These are phyloP conservation scores for Drosophila aldrichi DNA, from an alignment of 2,888 invertebrate species.

Conservation along the genomic window DNA sequence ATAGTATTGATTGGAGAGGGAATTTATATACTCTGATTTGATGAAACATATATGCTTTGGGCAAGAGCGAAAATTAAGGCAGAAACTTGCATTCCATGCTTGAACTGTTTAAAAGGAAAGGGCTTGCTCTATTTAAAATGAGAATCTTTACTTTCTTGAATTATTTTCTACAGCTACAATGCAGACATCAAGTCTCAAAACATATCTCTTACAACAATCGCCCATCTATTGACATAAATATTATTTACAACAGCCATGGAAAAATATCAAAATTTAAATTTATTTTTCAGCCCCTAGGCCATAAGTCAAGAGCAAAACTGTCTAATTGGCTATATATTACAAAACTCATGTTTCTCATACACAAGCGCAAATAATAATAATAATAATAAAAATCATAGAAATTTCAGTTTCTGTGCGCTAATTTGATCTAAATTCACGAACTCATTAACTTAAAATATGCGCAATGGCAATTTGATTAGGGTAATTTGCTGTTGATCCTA, in stretches of 20 bases:
- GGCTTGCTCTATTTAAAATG: too few relatives aligned
- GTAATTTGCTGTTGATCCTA: slow-evolving; percentile 78
- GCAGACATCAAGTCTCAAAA: too few relatives aligned
- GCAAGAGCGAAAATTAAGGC: not conserved
- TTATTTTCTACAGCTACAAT: too few relatives aligned
- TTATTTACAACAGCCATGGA: not conserved
- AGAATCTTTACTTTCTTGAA: not conserved
- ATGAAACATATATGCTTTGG: not conserved
- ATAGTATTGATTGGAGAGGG: not conserved
- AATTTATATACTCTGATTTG: not conserved
- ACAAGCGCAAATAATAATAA: not conserved
- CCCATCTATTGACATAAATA: not conserved
- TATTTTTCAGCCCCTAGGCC: not conserved
- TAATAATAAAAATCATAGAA: slow-evolving; percentile 23
- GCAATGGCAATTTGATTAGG: slow-evolving; percentile 79
- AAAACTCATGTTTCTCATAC: not conserved
- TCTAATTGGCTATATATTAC: slow-evolving; percentile 5
- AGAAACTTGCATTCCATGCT: too few relatives aligned
- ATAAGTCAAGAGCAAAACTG: not conserved
- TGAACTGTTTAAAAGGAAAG: too few relatives aligned
- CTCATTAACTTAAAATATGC: slow-evolving; percentile 80
- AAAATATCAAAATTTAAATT: not conserved
- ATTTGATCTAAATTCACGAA: slow-evolving; percentile 74
- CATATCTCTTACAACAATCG: not conserved
- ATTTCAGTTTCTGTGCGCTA: slow-evolving; percentile 29